A percentile compares a stretch with the other conserved stretches of the same genome.
phyloP scores from a whole-genome alignment of 1,140 invertebrate species.

The Diachasma alloeum region DNA sequence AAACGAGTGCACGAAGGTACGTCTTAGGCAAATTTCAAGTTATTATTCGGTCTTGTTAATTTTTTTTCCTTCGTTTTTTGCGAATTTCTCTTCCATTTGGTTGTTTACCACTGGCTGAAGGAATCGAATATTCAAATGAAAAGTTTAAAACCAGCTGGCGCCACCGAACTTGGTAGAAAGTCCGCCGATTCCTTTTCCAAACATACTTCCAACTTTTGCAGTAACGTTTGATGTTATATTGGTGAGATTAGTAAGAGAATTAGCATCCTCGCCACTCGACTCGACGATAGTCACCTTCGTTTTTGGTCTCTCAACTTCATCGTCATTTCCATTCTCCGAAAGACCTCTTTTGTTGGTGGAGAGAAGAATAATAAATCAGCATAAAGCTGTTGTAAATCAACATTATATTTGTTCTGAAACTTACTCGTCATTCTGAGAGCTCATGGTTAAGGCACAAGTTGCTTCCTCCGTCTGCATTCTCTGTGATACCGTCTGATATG shows the following conservation, averaged over 20 bases:
- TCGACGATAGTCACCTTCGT: constrained; percentile 73
- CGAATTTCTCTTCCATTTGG: neutral
- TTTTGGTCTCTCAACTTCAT: constrained; percentile 69
- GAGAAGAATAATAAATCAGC: neutral
- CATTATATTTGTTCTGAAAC: constrained; percentile 26
- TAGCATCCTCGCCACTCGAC: constrained; percentile 71
- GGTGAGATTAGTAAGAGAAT: constrained; percentile 72
- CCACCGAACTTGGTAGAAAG: constrained; percentile 82
- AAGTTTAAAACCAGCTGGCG: constrained; percentile 74
- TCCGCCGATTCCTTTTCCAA: constrained; percentile 84
- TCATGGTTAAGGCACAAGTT: constrained; percentile 88
- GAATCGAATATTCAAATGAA: neutral
- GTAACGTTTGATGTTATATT: constrained; percentile 80
- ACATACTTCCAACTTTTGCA: constrained; percentile 81
- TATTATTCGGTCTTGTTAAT: constrained; percentile 1
- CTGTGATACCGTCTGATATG: constrained; percentile 91
- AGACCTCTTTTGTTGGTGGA: constrained; percentile 48
- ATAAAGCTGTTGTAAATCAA: neutral
- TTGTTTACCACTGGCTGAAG: neutral
- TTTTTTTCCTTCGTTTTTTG: neutral
- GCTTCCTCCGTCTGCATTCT: constrained; percentile 97
- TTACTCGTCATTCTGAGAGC: constrained; percentile 74
- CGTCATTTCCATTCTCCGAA: constrained; percentile 72
- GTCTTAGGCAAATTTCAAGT: constrained; percentile 42
- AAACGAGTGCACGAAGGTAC: constrained; percentile 48